Percentiles rank a stretch among this genome's conserved stretches.
phyloP scores from a whole-genome alignment of 2,113 vertebrate species.

The Martes martes region DNA sequence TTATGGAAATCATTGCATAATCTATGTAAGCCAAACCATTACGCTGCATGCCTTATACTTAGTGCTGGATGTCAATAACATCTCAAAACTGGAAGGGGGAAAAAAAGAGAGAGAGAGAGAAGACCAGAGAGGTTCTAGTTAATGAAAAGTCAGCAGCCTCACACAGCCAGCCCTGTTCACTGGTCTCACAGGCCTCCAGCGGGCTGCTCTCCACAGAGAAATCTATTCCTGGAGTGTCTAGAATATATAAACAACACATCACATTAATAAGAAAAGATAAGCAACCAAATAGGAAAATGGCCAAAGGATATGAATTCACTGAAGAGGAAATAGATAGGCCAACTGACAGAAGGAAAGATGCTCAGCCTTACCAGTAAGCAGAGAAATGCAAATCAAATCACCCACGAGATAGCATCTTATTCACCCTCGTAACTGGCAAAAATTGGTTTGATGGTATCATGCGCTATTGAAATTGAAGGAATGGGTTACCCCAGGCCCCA shows the following conservation, averaged over 20 bases:
- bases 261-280: neutral
- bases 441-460: neutral
- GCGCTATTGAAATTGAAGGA: neutral
- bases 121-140: neutral
- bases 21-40: neutral
- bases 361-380: neutral
- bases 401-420: neutral
- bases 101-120: too few relatives aligned
- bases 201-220: neutral
- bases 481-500: rapidly evolving
- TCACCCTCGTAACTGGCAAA: neutral
- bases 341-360: neutral
- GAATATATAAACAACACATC: neutral
- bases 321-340: neutral
- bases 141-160: neutral
- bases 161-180: neutral
- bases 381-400: neutral
- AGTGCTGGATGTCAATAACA: too few relatives aligned
- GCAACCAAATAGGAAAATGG: neutral
- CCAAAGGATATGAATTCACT: neutral
- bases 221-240: neutral
- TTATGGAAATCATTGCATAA: neutral
- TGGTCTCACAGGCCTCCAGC: neutral
- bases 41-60: neutral
- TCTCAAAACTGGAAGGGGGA: neutral